phyloP scores from a whole-genome alignment of 2,888 invertebrate species.

The Dorcus parallelipipedus region DNA sequence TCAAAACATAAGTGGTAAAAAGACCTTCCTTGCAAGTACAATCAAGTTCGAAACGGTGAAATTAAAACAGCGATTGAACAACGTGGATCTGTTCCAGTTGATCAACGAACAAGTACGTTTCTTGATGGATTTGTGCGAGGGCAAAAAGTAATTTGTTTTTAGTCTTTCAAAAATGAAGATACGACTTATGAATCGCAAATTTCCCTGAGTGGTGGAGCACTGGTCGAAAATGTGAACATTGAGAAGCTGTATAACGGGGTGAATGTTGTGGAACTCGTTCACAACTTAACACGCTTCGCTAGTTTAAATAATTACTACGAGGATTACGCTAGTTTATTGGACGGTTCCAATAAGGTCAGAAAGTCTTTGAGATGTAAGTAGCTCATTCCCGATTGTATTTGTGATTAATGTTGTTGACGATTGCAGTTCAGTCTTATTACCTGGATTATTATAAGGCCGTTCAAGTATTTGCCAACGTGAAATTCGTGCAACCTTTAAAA shows the following conservation, averaged over 20 bases:
- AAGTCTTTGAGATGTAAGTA: constrained; percentile 40
- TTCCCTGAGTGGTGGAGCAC: constrained; percentile 36
- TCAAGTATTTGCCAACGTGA: constrained; percentile 25
- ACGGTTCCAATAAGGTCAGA: constrained; percentile 33
- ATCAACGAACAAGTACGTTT: constrained; percentile 39
- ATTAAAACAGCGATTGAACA: constrained; percentile 38
- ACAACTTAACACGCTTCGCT: constrained; percentile 34
- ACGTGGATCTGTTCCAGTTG: constrained; percentile 34
- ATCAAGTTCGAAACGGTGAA: constrained; percentile 35
- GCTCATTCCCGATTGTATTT: not conserved
- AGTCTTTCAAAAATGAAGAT: constrained; percentile 36
- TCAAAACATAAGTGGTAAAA: constrained; percentile 47
- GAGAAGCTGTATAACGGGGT: constrained; percentile 37
- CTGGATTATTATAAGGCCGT: constrained; percentile 32
- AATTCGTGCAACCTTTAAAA: not conserved
- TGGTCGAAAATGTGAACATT: constrained; percentile 37
- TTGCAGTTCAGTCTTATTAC: constrained; percentile 40
- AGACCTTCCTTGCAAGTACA: constrained; percentile 31
- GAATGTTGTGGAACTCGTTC: constrained; percentile 38
- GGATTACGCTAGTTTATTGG: constrained; percentile 37
- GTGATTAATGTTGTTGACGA: constrained; percentile 10
- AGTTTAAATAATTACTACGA: constrained; percentile 39
- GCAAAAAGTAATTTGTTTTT: constrained; percentile 16
- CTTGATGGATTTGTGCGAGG: not conserved
- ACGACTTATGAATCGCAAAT: constrained; percentile 33